phyloP scores from a whole-genome alignment of 2,113 vertebrate species.

The Odontesthes bonariensis region DNA sequence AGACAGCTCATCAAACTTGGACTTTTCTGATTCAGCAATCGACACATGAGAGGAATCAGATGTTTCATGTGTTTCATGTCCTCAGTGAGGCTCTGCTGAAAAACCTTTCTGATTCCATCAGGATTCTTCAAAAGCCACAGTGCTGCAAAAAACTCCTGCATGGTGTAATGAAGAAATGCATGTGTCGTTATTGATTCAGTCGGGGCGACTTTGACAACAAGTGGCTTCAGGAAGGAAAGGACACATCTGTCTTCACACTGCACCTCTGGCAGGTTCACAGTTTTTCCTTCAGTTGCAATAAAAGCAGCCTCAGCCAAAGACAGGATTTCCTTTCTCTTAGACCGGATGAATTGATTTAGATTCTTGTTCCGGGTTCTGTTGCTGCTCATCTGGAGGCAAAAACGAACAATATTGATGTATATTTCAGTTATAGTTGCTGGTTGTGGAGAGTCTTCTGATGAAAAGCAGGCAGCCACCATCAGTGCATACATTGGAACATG shows the following conservation, averaged over 20 bases:
- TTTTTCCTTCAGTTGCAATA: conserved; percentile 9
- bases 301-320: not conserved
- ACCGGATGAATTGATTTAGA: not conserved
- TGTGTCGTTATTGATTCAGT: not conserved
- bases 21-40: conserved; percentile 12
- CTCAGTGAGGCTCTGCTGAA: conserved; percentile 30
- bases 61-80: conserved; percentile 45
- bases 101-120: conserved; percentile 11
- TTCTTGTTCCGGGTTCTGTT: not conserved
- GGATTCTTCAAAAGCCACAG: conserved; percentile 46
- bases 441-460: not conserved
- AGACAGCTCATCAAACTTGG: conserved; percentile 21
- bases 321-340: not conserved
- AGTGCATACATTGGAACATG: conserved; percentile 50
- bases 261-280: conserved; percentile 4
- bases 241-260: conserved; percentile 1
- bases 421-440: conserved; percentile 34
- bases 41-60: conserved; percentile 51
- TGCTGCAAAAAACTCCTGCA: conserved; percentile 56
- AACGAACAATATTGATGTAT: conserved; percentile 30
- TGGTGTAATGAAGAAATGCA: conserved; percentile 44
- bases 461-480: conserved; percentile 40
- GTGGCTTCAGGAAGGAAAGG: conserved; percentile 43
- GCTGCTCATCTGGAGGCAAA: not conserved
- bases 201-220: fast-evolving